Conservation (phyloP, 2,888 invertebrate species). For the Athalia cordata region DNA sequence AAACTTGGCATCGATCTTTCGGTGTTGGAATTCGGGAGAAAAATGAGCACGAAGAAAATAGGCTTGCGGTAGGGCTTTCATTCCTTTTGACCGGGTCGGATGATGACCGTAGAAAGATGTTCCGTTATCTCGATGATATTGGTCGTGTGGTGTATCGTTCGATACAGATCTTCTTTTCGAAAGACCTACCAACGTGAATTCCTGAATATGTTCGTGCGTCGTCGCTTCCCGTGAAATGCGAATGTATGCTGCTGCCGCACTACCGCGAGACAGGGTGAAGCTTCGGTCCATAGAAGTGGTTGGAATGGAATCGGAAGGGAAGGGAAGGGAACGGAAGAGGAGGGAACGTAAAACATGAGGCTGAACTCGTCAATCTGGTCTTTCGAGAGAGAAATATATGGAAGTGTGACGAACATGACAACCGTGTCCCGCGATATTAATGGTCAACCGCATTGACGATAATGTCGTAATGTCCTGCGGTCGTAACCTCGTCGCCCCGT, state of each 20-base stretch:
- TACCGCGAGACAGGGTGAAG: slow-evolving; percentile 11
- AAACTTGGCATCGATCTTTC: background rate
- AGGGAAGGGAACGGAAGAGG: background rate
- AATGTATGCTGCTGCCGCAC: background rate
- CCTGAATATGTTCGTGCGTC: slow-evolving; percentile 22
- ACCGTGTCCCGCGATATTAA: slow-evolving; percentile 45
- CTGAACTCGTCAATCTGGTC: slow-evolving; percentile 45
- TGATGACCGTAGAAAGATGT: slow-evolving; percentile 25
- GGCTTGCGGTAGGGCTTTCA: slow-evolving; percentile 35
- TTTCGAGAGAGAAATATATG: slow-evolving; percentile 43
- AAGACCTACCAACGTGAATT: slow-evolving; percentile 40
- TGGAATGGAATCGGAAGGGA: background rate
- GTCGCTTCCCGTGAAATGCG: slow-evolving; percentile 33
- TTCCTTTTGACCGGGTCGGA: slow-evolving; percentile 6
- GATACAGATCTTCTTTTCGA: slow-evolving; percentile 26
- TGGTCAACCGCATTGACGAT: slow-evolving; percentile 41
- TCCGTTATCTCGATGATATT: slow-evolving; percentile 37
- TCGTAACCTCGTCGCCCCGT: slow-evolving; percentile 13
- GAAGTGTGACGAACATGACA: slow-evolving; percentile 47
- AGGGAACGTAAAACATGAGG: slow-evolving; percentile 37
- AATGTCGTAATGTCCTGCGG: slow-evolving; percentile 44
- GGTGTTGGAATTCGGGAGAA: background rate
- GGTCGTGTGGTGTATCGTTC: slow-evolving; percentile 17
- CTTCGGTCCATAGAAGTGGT: slow-evolving; percentile 1
- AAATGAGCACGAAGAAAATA: slow-evolving; percentile 15